Percentiles rank a stretch among this genome's conserved stretches.
phyloP scores from a whole-genome alignment of 2,888 invertebrate genomes.

The Thumatha senex region DNA sequence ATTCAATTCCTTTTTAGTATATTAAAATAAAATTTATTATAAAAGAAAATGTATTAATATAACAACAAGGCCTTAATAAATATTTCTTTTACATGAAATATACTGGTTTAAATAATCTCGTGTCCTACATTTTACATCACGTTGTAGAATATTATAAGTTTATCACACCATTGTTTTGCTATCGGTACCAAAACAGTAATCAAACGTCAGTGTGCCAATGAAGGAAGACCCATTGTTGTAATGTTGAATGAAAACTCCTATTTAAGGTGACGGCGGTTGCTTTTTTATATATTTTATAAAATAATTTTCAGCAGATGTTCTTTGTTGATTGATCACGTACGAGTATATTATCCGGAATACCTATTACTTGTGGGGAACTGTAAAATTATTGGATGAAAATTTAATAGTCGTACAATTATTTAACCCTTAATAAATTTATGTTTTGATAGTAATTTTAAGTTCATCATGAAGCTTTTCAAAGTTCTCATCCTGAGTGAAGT shows the following conservation, averaged over 20 bases:
- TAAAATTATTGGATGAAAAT: conserved; percentile 67
- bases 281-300: conserved; percentile 70
- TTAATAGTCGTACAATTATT: background rate
- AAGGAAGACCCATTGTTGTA: conserved; percentile 80
- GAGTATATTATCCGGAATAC: conserved; percentile 56
- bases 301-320: conserved; percentile 81
- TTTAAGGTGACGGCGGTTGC: conserved; percentile 74
- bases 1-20: too few species aligned
- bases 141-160: conserved; percentile 1
- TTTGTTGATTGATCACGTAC: conserved; percentile 71
- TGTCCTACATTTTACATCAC: conserved; percentile 2
- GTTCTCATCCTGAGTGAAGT: too few species aligned
- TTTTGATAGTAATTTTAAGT: too few species aligned
- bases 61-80: background rate
- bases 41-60: background rate
- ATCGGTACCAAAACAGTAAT: conserved; percentile 67
- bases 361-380: conserved; percentile 63
- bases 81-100: background rate
- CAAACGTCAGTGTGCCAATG: conserved; percentile 81
- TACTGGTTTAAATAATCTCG: conserved; percentile 6
- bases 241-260: conserved; percentile 81
- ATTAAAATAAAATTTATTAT: too few species aligned
- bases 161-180: conserved; percentile 39
- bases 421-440: too few species aligned
- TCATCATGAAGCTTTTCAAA: too few species aligned